These are phyloP conservation scores for Sesamia inferens DNA, from an alignment of 2,888 invertebrate species.

Conservation along the genomic window DNA sequence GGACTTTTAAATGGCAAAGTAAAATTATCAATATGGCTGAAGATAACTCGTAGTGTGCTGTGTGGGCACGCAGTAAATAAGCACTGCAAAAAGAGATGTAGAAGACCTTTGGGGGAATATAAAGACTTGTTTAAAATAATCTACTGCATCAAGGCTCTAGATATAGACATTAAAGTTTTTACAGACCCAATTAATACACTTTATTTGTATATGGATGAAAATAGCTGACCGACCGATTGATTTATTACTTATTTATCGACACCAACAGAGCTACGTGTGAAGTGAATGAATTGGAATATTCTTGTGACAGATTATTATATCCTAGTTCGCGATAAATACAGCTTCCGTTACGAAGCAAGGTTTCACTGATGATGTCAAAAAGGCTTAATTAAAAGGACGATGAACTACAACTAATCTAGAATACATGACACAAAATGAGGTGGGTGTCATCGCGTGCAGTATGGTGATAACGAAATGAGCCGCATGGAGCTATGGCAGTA, in stretches of 20 bases:
- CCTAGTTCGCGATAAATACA: not conserved
- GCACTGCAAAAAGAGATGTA: not conserved
- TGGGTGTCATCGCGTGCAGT: constrained; percentile 41
- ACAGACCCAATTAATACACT: not conserved
- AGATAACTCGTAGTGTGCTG: not conserved
- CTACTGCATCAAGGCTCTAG: not conserved
- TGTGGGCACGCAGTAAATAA: not conserved
- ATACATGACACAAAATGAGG: constrained; percentile 4
- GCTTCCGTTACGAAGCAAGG: not conserved
- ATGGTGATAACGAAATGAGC: constrained; percentile 33
- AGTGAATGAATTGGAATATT: constrained; percentile 9
- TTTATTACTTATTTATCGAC: constrained; percentile 2
- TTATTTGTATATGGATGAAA: not conserved
- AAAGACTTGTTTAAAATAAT: too few relatives aligned
- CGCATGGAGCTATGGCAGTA: constrained; percentile 19
- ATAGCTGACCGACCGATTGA: not conserved
- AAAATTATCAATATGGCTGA: not conserved
- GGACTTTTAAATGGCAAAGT: not conserved
- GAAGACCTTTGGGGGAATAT: not conserved
- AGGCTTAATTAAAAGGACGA: constrained; percentile 22
- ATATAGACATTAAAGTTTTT: not conserved
- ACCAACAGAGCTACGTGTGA: not conserved
- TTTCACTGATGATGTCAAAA: constrained; percentile 12
- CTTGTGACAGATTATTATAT: constrained; percentile 7
- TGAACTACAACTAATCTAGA: constrained; percentile 26